Base-by-base conservation (phyloP, 2,113 vertebrate species). In the Cyanistes caeruleus region DNA sequence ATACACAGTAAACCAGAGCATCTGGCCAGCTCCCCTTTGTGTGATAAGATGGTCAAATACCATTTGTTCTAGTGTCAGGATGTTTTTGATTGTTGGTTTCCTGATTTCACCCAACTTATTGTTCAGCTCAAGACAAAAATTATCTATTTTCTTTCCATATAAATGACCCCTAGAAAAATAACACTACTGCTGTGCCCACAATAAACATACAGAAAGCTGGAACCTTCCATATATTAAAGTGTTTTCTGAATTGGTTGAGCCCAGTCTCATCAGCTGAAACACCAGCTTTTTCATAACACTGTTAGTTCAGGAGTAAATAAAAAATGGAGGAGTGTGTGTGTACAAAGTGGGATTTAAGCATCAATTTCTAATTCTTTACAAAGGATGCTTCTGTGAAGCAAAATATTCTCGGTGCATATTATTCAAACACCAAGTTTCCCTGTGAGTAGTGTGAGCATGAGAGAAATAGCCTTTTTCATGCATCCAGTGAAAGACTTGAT, bases 401-500 rank as follows among this genome's bases (percentile, higher is more conserved):
- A 39, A 41, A 21, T 62, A 44, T 44, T 19, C 39, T 70, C 19
- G n/a, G 9, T 12, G 18, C 15, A 4, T 28, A 16, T 64, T 55
- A 11, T 60, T 25, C 0, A 1, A 79, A 15, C 7, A 52, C 30
- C 35, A 56, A 39, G 6, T 33, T 56, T 17, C 20, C 9, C 2
- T 23, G 20, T 44, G 27, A 68, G 46, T 70, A 69, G 8, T 13
- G 27, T 35, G 13, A 77, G 19, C 2, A 2, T 53, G 31, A 21
- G 21, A 10, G 18, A 77, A 93, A 70, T 3, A 14, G 14, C 3
- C 8, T 58, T 78, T 82, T 86, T 25, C 16, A 27, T 12, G 35
- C 10, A 1, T 15, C 5, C 44, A 10, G 30, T 84, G 35, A 63
- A 64, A 70, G 46, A 53, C 6, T 3, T 0, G 1, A n/a, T n/a